phyloP scores from a whole-genome alignment of 35 echinoderm and acorn worm species.

The Ophioderma brevispina region DNA sequence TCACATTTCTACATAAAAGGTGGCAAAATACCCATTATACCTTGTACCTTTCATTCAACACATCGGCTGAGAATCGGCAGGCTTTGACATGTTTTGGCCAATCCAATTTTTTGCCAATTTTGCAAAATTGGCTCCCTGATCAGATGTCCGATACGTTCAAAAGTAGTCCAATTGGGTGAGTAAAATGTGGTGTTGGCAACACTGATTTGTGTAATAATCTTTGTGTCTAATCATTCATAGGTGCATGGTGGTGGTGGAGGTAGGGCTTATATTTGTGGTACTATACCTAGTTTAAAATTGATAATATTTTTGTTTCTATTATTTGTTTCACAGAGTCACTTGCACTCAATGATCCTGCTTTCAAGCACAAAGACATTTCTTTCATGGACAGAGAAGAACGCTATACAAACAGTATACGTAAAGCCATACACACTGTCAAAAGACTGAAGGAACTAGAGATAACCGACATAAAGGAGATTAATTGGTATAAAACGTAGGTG shows the following conservation, averaged over 20 bases:
- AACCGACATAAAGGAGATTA: constrained; percentile 53
- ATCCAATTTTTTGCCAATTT: no score
- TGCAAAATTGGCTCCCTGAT: no score
- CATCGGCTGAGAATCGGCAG: no score
- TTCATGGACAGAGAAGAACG: constrained; percentile 84
- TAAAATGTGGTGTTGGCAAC: not conserved
- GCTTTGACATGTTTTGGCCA: no score
- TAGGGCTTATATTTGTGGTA: no score
- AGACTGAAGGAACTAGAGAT: constrained; percentile 66
- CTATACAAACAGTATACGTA: constrained; percentile 64
- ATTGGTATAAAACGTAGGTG: constrained; percentile 74
- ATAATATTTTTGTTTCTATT: constrained; percentile 17
- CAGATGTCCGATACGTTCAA: no score
- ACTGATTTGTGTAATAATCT: not conserved
- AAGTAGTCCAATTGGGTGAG: no score
- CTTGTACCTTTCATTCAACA: no score
- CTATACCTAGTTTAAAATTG: no score
- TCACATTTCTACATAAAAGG: no score
- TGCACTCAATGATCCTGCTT: constrained; percentile 80
- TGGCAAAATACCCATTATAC: no score
- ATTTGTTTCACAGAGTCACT: constrained; percentile 63
- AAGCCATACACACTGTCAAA: constrained; percentile 49
- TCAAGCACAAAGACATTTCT: constrained; percentile 62
- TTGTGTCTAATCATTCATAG: not conserved
- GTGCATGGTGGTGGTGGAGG: not conserved